Evolutionary conservation across 2,113 vertebrate species (phyloP).

Genomic region (Gobiocypris rarus): DNA sequence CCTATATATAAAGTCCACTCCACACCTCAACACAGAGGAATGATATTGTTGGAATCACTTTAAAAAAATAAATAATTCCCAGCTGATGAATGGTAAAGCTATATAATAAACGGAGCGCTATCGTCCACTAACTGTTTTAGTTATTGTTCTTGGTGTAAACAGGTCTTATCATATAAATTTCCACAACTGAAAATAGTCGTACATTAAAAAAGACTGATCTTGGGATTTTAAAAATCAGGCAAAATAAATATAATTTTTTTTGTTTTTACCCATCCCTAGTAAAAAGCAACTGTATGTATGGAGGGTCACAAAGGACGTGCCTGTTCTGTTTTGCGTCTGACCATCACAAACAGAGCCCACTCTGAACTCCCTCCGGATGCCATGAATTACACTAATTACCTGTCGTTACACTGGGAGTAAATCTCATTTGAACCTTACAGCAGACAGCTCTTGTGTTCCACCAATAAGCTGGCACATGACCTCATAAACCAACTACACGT

Average conservation of each 20-base stretch:
- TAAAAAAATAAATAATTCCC: no score
- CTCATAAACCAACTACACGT: conserved; percentile 32
- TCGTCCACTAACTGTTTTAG: no score
- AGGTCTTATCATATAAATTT: not conserved
- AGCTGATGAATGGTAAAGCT: no score
- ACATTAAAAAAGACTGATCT: not conserved
- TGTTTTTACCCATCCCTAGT: not conserved
- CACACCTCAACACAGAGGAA: not conserved
- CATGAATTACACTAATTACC: conserved; percentile 60
- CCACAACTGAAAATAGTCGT: not conserved
- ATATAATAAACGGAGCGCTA: not conserved
- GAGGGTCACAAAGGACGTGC: conserved; percentile 41
- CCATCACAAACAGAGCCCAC: conserved; percentile 48
- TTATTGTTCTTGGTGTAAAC: not conserved
- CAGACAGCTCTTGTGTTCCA: not conserved
- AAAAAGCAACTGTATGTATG: conserved; percentile 23
- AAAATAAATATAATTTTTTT: no score
- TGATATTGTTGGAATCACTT: no score
- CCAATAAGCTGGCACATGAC: conserved; percentile 44
- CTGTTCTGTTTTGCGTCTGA: conserved; percentile 50
- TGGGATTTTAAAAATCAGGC: not conserved
- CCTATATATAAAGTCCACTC: no score
- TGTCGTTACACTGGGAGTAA: conserved; percentile 43
- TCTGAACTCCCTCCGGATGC: conserved; percentile 55
- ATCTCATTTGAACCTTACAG: conserved; percentile 58